Base-by-base conservation (phyloP, 2,888 invertebrate genomes). In the Sarcophaga variegata region DNA sequence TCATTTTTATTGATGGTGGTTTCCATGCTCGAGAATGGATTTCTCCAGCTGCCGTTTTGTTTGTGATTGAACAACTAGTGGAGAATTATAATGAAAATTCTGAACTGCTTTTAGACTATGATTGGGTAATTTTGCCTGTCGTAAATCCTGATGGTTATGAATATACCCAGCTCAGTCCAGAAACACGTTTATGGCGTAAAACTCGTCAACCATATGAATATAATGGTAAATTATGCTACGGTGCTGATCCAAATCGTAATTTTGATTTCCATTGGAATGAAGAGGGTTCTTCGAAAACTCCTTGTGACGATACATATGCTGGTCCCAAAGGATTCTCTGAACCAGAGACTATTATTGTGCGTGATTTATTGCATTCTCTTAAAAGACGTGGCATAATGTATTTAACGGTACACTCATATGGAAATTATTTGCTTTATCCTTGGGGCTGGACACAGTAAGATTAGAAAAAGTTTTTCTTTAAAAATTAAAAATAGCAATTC, bases 161-260 rank as follows among this genome's bases (percentile, higher is more conserved):
- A 88, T 95, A 94, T 90, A 94, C 95, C 0, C 95, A 94, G 82
- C 93, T 91, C 1, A 84, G 88, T 8, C 88, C 87, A 0, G 0
- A 72, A 0, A 85, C 91, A 3, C 91, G 93, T 1, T 91, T 96
- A 80, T 96, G 96, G 96, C 94, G 96, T 20, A 96, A 96, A 91
- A 96, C 96, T 0, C 94, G 96, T 0, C 94, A 95, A 0, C 94
- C 94, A 0, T 90, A 91, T 22, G 49, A 0, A 0, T 71, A 20
- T n/a, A n/a, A 25, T 8, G 3, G 11, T 6, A 89, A 83, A 4
- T 88, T 88, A 0, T 97, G 97, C 89, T 92, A 93, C 1, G 97
- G 97, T n/a, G 95, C 95, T 0, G 97, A 97, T 90, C 95, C 95
- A 0, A 97, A 97, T 92, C 94, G 97, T 2, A 97, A 97, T 93